A percentile compares a stretch with the other conserved stretches of the same genome.
Conservation (phyloP, 2,113 vertebrate genomes). For the Dasyornis broadbenti region DNA sequence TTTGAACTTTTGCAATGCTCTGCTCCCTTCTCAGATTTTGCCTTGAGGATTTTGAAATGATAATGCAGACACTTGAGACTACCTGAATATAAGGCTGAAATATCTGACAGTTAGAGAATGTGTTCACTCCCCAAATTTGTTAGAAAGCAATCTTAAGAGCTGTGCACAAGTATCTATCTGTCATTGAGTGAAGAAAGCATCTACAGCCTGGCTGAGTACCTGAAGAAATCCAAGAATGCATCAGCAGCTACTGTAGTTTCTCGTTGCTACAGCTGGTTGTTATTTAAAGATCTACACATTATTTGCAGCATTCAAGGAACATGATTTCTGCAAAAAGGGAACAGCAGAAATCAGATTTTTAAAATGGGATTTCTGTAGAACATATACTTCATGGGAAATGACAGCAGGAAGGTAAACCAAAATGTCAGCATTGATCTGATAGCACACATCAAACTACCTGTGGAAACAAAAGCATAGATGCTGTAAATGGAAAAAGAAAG, state of each 20-base stretch:
- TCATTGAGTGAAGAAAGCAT: not conserved
- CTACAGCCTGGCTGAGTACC: not conserved
- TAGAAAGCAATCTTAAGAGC: not conserved
- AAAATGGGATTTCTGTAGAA: not conserved
- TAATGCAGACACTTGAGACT: not conserved
- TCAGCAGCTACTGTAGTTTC: not conserved
- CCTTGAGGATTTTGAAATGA: not conserved
- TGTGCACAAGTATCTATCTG: not conserved
- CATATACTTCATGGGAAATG: not conserved
- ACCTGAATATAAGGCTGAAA: not conserved
- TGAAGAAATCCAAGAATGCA: not conserved
- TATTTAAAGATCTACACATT: not conserved
- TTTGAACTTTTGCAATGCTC: constrained; percentile 34
- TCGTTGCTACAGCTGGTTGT: not conserved
- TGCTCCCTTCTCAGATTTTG: not conserved
- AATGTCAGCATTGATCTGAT: not conserved
- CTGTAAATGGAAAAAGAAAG: not conserved
- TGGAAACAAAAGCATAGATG: not conserved
- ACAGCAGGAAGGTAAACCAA: not conserved
- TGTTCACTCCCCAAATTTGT: not conserved
- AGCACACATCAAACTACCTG: not conserved
- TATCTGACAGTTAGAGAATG: not conserved
- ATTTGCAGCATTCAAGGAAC: not conserved
- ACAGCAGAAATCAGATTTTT: not conserved
- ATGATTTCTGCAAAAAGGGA: not conserved